These are phyloP conservation scores for Eristalis intricaria DNA, from an alignment of 2,888 invertebrate species.

Conservation along the genomic window DNA sequence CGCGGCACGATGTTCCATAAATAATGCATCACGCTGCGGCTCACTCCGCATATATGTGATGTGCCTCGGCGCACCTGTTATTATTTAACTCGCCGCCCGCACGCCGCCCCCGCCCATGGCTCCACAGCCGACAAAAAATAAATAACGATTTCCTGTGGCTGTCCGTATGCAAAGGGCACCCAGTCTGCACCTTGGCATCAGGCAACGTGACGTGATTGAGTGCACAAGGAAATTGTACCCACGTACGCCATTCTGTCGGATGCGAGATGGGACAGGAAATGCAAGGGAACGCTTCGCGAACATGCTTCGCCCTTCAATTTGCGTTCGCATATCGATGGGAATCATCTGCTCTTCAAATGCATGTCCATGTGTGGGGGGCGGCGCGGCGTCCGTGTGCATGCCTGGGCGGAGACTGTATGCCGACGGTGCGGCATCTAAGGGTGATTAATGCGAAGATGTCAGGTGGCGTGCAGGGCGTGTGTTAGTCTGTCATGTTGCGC, in stretches of 20 bases:
- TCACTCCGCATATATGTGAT: constrained; percentile 23
- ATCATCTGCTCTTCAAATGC: background rate
- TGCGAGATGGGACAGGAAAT: background rate
- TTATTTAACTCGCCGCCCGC: constrained; percentile 1
- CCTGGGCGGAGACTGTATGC: background rate
- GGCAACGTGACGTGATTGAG: constrained; percentile 37
- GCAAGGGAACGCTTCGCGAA: background rate
- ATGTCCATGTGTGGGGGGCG: background rate
- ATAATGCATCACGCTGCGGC: constrained; percentile 54
- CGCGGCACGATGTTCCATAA: constrained; percentile 43
- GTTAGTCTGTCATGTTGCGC: constrained; percentile 60
- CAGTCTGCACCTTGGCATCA: constrained; percentile 28
- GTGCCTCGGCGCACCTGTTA: constrained; percentile 44
- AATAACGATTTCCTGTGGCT: constrained; percentile 42
- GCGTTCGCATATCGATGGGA: background rate
- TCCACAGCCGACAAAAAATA: background rate
- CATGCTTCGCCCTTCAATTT: background rate
- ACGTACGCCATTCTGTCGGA: background rate
- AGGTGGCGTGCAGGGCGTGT: constrained; percentile 24
- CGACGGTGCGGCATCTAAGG: background rate
- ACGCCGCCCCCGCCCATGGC: too few species aligned
- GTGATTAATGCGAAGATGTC: background rate
- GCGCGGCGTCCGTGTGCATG: background rate
- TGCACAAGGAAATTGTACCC: background rate
- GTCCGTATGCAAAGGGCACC: constrained; percentile 18